Conservation (phyloP, 1,140 invertebrate species). For the Asbolus verrucosus region DNA sequence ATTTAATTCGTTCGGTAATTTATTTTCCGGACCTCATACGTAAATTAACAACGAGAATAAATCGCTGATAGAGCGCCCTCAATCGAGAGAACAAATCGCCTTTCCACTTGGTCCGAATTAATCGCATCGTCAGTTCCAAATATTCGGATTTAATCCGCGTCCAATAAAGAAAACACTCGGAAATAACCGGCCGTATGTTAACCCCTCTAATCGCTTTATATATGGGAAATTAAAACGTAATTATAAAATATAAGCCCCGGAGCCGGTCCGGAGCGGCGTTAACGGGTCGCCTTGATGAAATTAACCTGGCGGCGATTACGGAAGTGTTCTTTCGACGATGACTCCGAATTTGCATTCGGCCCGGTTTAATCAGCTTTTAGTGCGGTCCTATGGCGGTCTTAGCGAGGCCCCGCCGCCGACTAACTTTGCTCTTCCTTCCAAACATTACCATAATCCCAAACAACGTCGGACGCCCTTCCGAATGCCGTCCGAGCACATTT, state of each 20-base stretch:
- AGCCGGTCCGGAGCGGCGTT: too few species aligned
- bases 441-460: conserved; percentile 53
- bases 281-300: conserved; percentile 43
- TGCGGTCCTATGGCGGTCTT: conserved; percentile 46
- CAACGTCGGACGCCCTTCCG: conserved; percentile 32
- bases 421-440: conserved; percentile 48
- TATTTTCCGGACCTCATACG: conserved; percentile 41
- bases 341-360: conserved; percentile 49
- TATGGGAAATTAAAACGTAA: conserved; percentile 55
- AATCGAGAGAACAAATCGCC: conserved; percentile 39
- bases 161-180: conserved; percentile 48
- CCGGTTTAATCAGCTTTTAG: conserved; percentile 55
- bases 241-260: conserved; percentile 48
- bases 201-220: conserved; percentile 51
- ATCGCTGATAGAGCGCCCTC: conserved; percentile 43
- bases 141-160: conserved; percentile 52
- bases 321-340: conserved; percentile 53
- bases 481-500: conserved; percentile 51
- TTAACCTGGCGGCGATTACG: conserved; percentile 54
- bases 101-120: conserved; percentile 49
- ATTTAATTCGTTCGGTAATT: conserved; percentile 41
- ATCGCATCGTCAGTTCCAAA: conserved; percentile 54
- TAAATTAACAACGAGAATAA: conserved; percentile 41
- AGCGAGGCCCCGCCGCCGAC: conserved; percentile 39
- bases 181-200: conserved; percentile 37